Percentiles rank a stretch among this genome's conserved stretches.
phyloP scores from a whole-genome alignment of 2,888 invertebrate species.

The Allophyes oxyacanthae region DNA sequence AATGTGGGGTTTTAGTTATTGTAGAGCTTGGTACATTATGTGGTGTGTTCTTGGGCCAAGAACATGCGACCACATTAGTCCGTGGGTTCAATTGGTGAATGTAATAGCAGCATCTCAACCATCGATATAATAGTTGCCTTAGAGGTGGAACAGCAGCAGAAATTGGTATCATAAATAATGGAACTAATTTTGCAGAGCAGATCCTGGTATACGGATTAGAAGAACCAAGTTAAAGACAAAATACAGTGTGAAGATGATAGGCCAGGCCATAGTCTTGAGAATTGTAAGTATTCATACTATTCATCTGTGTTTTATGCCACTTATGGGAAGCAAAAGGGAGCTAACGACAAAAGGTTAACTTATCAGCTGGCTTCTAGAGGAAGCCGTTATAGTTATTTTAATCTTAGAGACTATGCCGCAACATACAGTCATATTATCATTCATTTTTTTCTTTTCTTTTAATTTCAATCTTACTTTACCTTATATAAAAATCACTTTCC shows the following conservation, averaged over 20 bases:
- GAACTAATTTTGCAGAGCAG: too few species aligned
- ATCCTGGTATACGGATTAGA: too few species aligned
- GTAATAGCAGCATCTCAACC: too few species aligned
- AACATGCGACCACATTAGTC: too few species aligned
- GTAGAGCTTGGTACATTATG: conserved; percentile 4
- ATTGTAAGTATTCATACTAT: conserved; percentile 18
- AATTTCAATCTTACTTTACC: conserved; percentile 18
- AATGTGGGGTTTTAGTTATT: conserved; percentile 27
- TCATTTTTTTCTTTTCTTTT: too few species aligned
- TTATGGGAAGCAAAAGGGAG: conserved; percentile 14
- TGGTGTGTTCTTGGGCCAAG: neutral
- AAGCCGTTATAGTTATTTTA: conserved; percentile 20
- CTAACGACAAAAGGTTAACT: conserved; percentile 35
- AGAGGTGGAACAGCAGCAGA: too few species aligned
- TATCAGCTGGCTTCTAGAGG: conserved; percentile 40
- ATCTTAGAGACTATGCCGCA: conserved; percentile 14
- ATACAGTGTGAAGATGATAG: too few species aligned
- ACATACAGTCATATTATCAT: too few species aligned
- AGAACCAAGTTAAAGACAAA: too few species aligned
- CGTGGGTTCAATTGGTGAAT: too few species aligned
- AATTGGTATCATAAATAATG: too few species aligned
- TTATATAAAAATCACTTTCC: conserved; percentile 19
- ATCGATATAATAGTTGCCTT: too few species aligned
- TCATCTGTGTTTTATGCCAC: conserved; percentile 30
- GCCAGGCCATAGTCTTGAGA: conserved; percentile 8